These are phyloP conservation scores for Syrrhaptes paradoxus DNA, from an alignment of 2,113 vertebrate genomes.

Conservation along the genomic window DNA sequence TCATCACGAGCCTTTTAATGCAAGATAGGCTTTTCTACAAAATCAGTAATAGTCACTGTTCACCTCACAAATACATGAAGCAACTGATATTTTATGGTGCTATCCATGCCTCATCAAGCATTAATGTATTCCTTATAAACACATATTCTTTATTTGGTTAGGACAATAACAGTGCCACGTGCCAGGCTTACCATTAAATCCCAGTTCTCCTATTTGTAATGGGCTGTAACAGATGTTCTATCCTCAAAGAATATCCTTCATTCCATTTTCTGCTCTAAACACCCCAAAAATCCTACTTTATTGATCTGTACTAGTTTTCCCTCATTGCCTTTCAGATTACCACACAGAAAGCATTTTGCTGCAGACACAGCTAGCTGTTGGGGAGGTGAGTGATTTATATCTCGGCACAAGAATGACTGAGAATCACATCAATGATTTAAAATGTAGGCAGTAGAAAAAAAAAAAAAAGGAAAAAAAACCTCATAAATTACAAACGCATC, in stretches of 20 bases:
- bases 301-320: constrained; percentile 38
- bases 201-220: background rate
- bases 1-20: background rate
- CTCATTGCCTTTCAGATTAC: constrained; percentile 49
- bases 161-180: constrained; percentile 12
- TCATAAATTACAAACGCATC: background rate
- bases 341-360: background rate
- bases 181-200: constrained; percentile 28
- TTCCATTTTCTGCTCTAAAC: background rate
- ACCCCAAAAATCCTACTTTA: constrained; percentile 10
- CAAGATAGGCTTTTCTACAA: background rate
- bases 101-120: constrained; percentile 27
- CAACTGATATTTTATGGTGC: constrained; percentile 3
- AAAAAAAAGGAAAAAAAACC: background rate
- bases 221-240: constrained; percentile 39
- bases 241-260: constrained; percentile 9
- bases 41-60: constrained; percentile 11
- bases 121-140: constrained; percentile 54
- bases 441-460: background rate
- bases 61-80: constrained; percentile 16
- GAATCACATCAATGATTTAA: constrained; percentile 31
- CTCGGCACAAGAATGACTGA: constrained; percentile 9
- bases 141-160: constrained; percentile 46
- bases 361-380: background rate
- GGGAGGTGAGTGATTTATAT: constrained; percentile 42